Evolutionary conservation across 2,113 vertebrate genomes (phyloP).

Genomic region (Gymnobelideus leadbeateri): DNA sequence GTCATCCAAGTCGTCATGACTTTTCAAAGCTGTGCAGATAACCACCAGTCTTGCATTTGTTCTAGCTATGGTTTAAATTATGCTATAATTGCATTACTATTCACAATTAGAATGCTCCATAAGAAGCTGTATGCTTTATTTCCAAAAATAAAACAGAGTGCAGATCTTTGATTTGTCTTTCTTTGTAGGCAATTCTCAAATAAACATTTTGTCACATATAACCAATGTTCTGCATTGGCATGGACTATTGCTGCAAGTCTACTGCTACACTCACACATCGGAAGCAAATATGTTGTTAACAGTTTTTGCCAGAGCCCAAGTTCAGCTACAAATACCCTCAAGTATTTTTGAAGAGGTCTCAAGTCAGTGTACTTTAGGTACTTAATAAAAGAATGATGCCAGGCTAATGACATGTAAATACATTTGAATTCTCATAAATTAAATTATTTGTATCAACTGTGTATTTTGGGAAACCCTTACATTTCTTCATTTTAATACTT

Average conservation of each 20-base stretch:
- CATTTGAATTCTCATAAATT: constrained; percentile 7
- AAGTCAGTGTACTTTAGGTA: neutral
- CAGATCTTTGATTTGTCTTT: constrained; percentile 8
- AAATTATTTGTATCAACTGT: neutral
- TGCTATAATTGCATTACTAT: neutral
- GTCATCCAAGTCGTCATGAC: neutral
- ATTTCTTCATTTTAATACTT: constrained; percentile 48
- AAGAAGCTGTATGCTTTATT: constrained; percentile 7
- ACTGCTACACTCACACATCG: neutral
- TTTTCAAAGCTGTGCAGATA: neutral
- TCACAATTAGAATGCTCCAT: constrained; percentile 3
- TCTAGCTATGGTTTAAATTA: constrained; percentile 31
- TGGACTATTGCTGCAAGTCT: neutral
- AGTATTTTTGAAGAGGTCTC: constrained; percentile 19
- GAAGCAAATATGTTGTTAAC: neutral
- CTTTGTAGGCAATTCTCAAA: neutral
- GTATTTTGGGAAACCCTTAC: neutral
- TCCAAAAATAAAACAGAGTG: constrained; percentile 29
- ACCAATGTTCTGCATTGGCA: neutral
- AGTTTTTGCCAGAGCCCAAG: constrained; percentile 31
- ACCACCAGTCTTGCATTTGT: neutral
- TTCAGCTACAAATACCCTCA: constrained; percentile 24
- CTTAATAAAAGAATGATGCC: constrained; percentile 28
- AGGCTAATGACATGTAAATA: constrained; percentile 59
- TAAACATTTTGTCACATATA: neutral